These are phyloP conservation scores for Pristionchus maxplancki DNA, from an alignment of 2,888 invertebrate species.

Conservation along the genomic window DNA sequence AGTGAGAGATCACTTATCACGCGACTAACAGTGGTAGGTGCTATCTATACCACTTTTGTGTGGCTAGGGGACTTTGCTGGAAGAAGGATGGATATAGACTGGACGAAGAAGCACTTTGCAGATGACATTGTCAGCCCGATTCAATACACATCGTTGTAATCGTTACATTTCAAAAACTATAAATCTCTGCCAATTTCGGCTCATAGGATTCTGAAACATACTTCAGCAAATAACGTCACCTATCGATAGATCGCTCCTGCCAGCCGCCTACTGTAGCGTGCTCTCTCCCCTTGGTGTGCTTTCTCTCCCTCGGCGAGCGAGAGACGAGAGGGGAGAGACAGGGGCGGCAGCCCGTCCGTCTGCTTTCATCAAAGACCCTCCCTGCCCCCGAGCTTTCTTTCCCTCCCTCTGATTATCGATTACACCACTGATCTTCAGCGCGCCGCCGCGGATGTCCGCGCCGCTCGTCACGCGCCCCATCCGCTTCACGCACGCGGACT, in stretches of 20 bases:
- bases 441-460: slow-evolving; percentile 19
- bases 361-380: neutral
- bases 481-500: slow-evolving; percentile 24
- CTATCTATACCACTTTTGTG: no score
- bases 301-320: neutral
- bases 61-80: no score
- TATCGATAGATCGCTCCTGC: neutral
- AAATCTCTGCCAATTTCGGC: no score
- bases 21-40: no score
- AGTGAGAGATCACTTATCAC: no score
- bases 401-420: slow-evolving; percentile 6
- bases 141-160: no score
- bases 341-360: neutral
- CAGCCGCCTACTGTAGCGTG: slow-evolving; percentile 31
- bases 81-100: no score
- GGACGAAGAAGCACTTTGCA: no score
- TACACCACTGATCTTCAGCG: neutral
- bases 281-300: neutral
- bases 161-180: no score
- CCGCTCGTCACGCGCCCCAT: no score
- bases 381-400: neutral
- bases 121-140: no score
- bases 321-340: neutral
- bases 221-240: neutral
- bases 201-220: no score